These are phyloP conservation scores for Melanchra persicariae DNA, from an alignment of 2,888 invertebrate species.

Conservation along the genomic window DNA sequence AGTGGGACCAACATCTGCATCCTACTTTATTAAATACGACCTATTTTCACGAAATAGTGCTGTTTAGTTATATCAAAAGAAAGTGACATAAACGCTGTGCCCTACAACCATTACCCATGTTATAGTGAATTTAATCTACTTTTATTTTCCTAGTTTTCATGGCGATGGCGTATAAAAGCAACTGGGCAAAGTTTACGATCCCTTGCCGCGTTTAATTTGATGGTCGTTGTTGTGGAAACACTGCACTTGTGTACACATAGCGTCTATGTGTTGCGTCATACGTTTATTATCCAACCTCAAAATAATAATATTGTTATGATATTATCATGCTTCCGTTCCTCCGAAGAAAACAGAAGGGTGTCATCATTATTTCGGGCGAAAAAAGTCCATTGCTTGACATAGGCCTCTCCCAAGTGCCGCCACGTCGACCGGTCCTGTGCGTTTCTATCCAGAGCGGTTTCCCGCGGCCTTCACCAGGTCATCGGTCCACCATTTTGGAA, in stretches of 20 bases:
- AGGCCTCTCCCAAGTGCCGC: too few relatives aligned
- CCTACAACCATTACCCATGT: slow-evolving; percentile 10
- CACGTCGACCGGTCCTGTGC: too few relatives aligned
- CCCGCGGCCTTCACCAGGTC: not conserved
- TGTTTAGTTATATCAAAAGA: too few relatives aligned
- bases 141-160: slow-evolving; percentile 47
- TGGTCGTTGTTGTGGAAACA: slow-evolving; percentile 22
- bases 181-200: slow-evolving; percentile 38
- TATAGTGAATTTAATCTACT: slow-evolving; percentile 49
- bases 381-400: too few relatives aligned
- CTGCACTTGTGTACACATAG: slow-evolving; percentile 30
- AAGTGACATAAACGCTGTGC: slow-evolving; percentile 10
- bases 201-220: slow-evolving; percentile 31
- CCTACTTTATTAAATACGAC: too few relatives aligned
- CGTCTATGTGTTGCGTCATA: not conserved
- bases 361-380: not conserved
- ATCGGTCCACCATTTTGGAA: not conserved
- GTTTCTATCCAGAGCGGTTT: too few relatives aligned
- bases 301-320: too few relatives aligned
- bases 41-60: too few relatives aligned
- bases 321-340: accelerated
- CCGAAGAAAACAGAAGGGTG: not conserved
- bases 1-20: too few relatives aligned
- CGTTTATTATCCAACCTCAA: not conserved
- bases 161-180: slow-evolving; percentile 50